Conservation (phyloP, 2,797 vertebrate species). For the Coilia nasus region DNA sequence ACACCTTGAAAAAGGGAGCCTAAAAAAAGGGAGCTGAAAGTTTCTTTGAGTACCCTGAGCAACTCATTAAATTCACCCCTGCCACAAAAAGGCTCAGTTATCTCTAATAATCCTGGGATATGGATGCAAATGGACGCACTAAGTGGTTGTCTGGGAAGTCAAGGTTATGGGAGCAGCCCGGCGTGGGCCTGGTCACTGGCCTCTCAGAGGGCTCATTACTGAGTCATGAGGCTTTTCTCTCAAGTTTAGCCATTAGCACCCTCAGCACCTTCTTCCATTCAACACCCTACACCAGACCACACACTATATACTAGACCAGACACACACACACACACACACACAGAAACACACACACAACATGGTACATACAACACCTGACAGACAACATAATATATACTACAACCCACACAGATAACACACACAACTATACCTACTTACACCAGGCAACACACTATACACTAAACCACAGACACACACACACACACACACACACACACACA, state of each 20-base stretch:
- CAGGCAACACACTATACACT: too few relatives aligned
- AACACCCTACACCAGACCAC: neutral
- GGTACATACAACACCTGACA: neutral
- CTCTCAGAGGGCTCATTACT: neutral
- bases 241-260: conserved; percentile 8
- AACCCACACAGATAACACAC: too few relatives aligned
- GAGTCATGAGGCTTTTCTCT: neutral
- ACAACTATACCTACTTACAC: too few relatives aligned
- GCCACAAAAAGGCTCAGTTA: neutral
- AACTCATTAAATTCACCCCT: too few relatives aligned
- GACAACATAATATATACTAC: neutral
- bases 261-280: neutral
- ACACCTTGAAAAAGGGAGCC: too few relatives aligned
- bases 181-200: too few relatives aligned
- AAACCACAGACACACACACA: neutral
- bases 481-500: neutral
- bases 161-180: too few relatives aligned
- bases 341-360: too few relatives aligned
- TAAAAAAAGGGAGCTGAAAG: too few relatives aligned
- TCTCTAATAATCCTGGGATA: neutral
- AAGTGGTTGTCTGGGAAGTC: neutral
- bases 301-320: neutral
- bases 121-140: neutral
- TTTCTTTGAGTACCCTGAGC: neutral
- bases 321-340: too few relatives aligned